phyloP scores from a whole-genome alignment of 2,888 invertebrate genomes.

The Fragum fragum region DNA sequence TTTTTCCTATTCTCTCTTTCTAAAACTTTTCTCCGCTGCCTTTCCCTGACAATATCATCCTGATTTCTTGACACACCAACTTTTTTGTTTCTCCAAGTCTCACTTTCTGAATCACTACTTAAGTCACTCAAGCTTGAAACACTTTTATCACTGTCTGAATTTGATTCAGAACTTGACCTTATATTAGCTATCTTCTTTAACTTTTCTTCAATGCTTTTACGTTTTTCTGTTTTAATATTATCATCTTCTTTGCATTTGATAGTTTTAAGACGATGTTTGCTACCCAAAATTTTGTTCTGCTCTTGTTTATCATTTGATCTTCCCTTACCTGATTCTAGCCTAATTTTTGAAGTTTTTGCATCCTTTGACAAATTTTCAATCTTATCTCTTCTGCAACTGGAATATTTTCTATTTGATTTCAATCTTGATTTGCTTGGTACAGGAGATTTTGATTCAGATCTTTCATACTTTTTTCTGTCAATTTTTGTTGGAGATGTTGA shows the following conservation, averaged over 20 bases:
- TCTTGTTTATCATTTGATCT: slow-evolving; percentile 18
- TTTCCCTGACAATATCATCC: slow-evolving; percentile 72
- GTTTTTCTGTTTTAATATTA: slow-evolving; percentile 19
- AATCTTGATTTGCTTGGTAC: not conserved
- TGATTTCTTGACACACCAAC: slow-evolving; percentile 59
- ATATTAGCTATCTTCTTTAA: slow-evolving; percentile 44
- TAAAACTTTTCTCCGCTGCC: slow-evolving; percentile 57
- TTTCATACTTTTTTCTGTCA: slow-evolving; percentile 13
- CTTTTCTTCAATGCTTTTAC: slow-evolving; percentile 50
- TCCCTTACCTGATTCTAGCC: not conserved
- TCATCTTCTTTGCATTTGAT: not conserved
- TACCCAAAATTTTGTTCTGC: slow-evolving; percentile 4
- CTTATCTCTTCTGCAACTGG: slow-evolving; percentile 23
- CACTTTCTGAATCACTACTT: slow-evolving; percentile 75
- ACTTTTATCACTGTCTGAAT: slow-evolving; percentile 60
- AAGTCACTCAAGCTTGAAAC: slow-evolving; percentile 68
- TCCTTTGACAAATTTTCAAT: slow-evolving; percentile 1
- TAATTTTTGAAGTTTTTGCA: slow-evolving; percentile 18
- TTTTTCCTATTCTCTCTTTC: slow-evolving; percentile 42
- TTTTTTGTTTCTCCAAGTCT: slow-evolving; percentile 70
- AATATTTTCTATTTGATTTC: slow-evolving; percentile 12
- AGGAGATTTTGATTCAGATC: slow-evolving; percentile 21
- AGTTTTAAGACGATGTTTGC: not conserved
- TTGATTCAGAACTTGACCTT: slow-evolving; percentile 34
- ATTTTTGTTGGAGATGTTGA: slow-evolving; percentile 9